These are phyloP conservation scores for Alligator sinensis DNA, from an alignment of 2,113 vertebrate species.

Conservation along the genomic window DNA sequence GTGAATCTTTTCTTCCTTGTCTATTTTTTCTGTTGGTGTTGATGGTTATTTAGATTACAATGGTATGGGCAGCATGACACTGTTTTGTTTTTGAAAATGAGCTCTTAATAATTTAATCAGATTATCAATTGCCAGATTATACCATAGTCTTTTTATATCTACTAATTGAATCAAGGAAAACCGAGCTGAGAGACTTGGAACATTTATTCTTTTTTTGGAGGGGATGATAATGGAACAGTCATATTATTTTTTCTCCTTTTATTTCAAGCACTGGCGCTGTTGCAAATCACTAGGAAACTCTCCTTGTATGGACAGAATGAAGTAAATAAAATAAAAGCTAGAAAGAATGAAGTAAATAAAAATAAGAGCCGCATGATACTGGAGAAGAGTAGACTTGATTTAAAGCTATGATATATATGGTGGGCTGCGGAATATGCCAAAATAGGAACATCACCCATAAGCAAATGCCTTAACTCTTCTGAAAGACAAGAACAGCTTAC, in stretches of 20 bases:
- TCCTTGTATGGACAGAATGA: not conserved
- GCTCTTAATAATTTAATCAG: not conserved
- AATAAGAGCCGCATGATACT: not conserved
- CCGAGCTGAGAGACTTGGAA: not conserved
- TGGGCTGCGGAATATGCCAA: not conserved
- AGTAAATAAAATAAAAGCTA: not conserved
- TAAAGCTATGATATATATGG: not conserved
- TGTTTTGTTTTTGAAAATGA: not conserved
- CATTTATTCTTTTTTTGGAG: not conserved
- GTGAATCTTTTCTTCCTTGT: not conserved
- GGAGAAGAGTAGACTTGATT: not conserved
- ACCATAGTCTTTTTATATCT: not conserved
- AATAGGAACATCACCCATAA: not conserved
- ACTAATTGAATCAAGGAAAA: not conserved
- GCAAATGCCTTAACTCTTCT: not conserved
- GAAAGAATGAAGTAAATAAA: not conserved
- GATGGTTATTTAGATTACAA: not conserved
- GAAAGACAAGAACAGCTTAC: not conserved
- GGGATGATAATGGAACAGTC: not conserved
- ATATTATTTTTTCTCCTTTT: not conserved
- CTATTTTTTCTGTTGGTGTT: not conserved
- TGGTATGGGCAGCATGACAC: not conserved
- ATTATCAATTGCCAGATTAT: not conserved
- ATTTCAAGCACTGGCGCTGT: not conserved
- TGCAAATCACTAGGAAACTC: not conserved